A percentile compares a stretch with the other conserved stretches of the same genome.
Conservation (phyloP, 1,140 invertebrate species). For the Pygmarrhopalites habei region DNA sequence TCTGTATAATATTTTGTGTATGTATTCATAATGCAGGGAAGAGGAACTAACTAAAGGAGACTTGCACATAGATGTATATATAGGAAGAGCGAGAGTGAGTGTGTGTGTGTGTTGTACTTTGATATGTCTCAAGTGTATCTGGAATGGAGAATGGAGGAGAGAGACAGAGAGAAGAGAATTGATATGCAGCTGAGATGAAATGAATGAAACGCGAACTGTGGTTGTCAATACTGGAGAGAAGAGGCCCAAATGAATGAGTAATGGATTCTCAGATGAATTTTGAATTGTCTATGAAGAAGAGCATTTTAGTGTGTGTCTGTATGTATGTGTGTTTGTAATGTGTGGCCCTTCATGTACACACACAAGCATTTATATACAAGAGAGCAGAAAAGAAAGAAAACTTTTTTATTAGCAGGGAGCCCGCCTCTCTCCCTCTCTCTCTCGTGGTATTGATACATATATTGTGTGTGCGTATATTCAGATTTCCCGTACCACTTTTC, state of each 20-base stretch:
- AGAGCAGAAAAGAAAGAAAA: too few relatives aligned
- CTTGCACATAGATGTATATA: too few relatives aligned
- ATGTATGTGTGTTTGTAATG: not conserved
- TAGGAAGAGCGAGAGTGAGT: too few relatives aligned
- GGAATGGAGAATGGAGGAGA: slow-evolving; percentile 20
- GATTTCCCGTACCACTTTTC: too few relatives aligned
- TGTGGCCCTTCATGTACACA: not conserved
- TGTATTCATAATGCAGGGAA: too few relatives aligned
- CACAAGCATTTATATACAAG: too few relatives aligned
- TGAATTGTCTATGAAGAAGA: slow-evolving; percentile 4
- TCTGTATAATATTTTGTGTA: too few relatives aligned
- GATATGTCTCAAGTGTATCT: not conserved
- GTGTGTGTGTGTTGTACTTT: not conserved
- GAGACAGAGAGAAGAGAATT: slow-evolving; percentile 27
- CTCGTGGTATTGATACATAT: too few relatives aligned
- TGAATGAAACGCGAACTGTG: slow-evolving; percentile 14
- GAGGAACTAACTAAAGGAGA: too few relatives aligned
- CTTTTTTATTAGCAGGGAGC: too few relatives aligned
- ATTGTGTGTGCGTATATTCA: too few relatives aligned
- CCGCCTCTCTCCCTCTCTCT: too few relatives aligned
- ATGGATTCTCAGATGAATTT: slow-evolving; percentile 19
- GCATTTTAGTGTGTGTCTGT: not conserved
- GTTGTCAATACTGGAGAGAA: slow-evolving; percentile 7
- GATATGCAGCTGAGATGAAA: slow-evolving; percentile 21
- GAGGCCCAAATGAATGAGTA: slow-evolving; percentile 24